Evolutionary conservation across 1,140 invertebrate genomes (phyloP), one percentile per base, ranked within the genome.

Genomic region (Drosophila arizonae): DNA sequence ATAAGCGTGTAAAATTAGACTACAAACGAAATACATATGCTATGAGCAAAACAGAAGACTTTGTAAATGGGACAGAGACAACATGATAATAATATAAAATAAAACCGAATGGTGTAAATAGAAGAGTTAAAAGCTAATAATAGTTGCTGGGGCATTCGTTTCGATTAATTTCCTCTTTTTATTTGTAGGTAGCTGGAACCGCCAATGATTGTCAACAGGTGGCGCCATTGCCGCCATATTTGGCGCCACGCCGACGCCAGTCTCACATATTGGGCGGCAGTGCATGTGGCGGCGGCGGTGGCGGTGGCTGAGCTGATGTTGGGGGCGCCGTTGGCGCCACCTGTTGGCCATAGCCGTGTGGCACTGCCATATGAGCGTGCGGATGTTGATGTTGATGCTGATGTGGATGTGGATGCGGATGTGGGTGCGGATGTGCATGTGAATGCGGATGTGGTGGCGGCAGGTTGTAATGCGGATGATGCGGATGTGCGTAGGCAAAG

Each of bases 1-100:
- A 84, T 80, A 88, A 88, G 85, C 84, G 79, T 79, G 73, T 87
- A 87, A 88, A 88, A 89, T 88, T 88, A 88, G 71, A 80, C 85
- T 89, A 88, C 70, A 79, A 87, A 79, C 61, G 72, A 84, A 87
- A 78, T 63, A 72, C 61, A 69, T 66, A 77, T 52, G 61, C 70
- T 62, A 76, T 52, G 50, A 41, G 26, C 61, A 72, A 76, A 68
- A 79, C 65, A 69, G n/a, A 57, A 17, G 39, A 52, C 50, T 30
- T 24, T 26, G 8, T 30, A 52, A 52, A 28, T 30, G 51, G 39
- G 15, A 60, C 41, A 66, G 17, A 60, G 60, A 70, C 30, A 48
- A 55, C 26, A 24, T 67, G 30, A 43, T 41, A 57, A 68, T 39
- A 39, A 39, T 46, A 72, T 51, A 66, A 66, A 66, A 26, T 11